Base-by-base conservation (phyloP, 2,888 invertebrate genomes). In the Thymelicus sylvestris region DNA sequence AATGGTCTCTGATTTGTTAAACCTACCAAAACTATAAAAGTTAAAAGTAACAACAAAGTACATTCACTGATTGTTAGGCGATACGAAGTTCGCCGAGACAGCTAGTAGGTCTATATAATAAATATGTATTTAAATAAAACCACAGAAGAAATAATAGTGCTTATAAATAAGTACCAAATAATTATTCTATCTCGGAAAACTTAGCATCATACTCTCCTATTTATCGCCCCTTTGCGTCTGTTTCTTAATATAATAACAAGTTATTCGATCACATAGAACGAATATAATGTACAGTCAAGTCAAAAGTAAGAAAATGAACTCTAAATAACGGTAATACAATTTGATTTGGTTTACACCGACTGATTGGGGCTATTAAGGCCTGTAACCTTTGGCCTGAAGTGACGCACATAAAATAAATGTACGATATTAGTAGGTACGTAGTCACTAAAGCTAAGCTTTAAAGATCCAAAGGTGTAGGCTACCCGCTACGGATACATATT, bases 371-470 rank as follows among this genome's bases (percentile, higher is more conserved):
- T 63, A 63, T 62, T 55, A 68, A 44, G 55, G 50, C 44, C 44
- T 47, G 63, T 66, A 66, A 66, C 70, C 69, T 69, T 69, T 69
- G 64, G 48, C 57, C 57, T 19, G 59, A 38, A 69, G 57, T 69
- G 69, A 69, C 69, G 69, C 50, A 69, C 48, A 44, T 64, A 31
- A 59, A 48, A 31, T 31, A 31, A 31, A 31, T 31, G 31, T 31
- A 31, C 3, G 19, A 24, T 67, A 61, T 52, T 52, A 41, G 44
- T 52, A 66, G 6, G 44, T 55, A 66, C 7, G 55, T 47, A 63
- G 50, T 10, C 57, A 39, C 38, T 39, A 41, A n/a, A 65, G 15
- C 19, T 55, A 44, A n/a, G 12, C 52, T 41, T 48, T 50, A 55
- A 39, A 65, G 38, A 64, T 64, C 15, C 39, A 39, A 38, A 55